Percentiles rank a stretch among this genome's conserved stretches.
Evolutionary conservation across 2,888 invertebrate species (phyloP).

Genomic region (Dryadula phaetusa): DNA sequence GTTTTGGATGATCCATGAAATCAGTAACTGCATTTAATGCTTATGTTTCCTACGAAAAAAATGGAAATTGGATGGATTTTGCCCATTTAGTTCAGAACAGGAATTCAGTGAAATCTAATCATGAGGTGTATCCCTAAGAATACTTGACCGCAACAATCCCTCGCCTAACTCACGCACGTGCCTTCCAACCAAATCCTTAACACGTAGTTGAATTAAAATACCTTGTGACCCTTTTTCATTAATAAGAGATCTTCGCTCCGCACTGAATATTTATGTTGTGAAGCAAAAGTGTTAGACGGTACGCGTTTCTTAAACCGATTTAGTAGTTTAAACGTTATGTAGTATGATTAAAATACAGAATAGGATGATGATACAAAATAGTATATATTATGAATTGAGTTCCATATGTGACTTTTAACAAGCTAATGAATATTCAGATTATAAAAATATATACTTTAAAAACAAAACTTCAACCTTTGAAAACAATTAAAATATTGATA

Average conservation of each 20-base stretch:
- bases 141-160: constrained; percentile 41
- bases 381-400: no score
- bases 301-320: constrained; percentile 20
- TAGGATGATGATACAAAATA: no score
- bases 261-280: constrained; percentile 79
- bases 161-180: constrained; percentile 53
- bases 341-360: no score
- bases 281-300: constrained; percentile 53
- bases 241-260: constrained; percentile 82
- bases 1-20: not conserved
- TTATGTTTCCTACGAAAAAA: not conserved
- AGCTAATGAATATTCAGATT: no score
- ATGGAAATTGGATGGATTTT: constrained; percentile 19
- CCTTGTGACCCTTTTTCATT: constrained; percentile 84
- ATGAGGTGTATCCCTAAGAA: constrained; percentile 34
- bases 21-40: not conserved
- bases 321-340: not conserved
- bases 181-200: constrained; percentile 74
- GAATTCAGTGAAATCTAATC: constrained; percentile 24
- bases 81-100: constrained; percentile 9
- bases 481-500: no score
- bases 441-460: no score
- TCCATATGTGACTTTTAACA: no score
- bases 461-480: no score
- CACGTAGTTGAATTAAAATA: constrained; percentile 85